phyloP scores from a whole-genome alignment of 2,888 invertebrate species.

The Endotricha flammealis region DNA sequence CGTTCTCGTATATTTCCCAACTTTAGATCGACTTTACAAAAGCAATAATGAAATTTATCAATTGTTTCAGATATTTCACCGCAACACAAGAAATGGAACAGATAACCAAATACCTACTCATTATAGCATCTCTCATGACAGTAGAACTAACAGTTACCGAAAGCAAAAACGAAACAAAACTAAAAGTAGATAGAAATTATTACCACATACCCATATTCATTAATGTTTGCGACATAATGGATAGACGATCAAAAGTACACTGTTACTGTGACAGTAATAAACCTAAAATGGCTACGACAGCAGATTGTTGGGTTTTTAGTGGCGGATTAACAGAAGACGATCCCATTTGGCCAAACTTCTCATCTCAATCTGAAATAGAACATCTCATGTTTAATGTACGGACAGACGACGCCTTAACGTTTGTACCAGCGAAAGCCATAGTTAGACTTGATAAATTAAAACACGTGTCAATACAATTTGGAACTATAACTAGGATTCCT shows the following conservation, averaged over 20 bases:
- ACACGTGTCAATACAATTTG: conserved; percentile 84
- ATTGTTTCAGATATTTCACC: conserved; percentile 45
- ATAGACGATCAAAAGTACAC: conserved; percentile 65
- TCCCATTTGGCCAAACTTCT: conserved; percentile 85
- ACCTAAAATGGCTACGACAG: conserved; percentile 79
- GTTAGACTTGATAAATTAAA: conserved; percentile 82
- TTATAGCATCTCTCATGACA: conserved; percentile 62
- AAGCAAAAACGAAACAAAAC: conserved; percentile 57
- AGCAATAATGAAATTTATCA: conserved; percentile 12
- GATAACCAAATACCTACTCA: conserved; percentile 55
- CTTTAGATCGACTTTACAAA: background rate
- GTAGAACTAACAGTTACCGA: conserved; percentile 58
- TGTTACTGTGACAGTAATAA: conserved; percentile 71
- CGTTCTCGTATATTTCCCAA: background rate
- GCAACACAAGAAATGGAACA: conserved; percentile 47
- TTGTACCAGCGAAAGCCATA: conserved; percentile 84
- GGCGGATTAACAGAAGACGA: conserved; percentile 81
- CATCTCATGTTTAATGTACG: conserved; percentile 84
- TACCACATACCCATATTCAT: conserved; percentile 57
- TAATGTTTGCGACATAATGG: conserved; percentile 67
- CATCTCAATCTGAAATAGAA: conserved; percentile 82
- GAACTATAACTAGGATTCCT: conserved; percentile 83
- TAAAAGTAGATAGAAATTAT: conserved; percentile 53
- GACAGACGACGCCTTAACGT: conserved; percentile 82
- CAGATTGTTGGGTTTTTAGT: conserved; percentile 86